Evolutionary conservation across 2,113 vertebrate genomes (phyloP).

Genomic region (Gobiocypris rarus): DNA sequence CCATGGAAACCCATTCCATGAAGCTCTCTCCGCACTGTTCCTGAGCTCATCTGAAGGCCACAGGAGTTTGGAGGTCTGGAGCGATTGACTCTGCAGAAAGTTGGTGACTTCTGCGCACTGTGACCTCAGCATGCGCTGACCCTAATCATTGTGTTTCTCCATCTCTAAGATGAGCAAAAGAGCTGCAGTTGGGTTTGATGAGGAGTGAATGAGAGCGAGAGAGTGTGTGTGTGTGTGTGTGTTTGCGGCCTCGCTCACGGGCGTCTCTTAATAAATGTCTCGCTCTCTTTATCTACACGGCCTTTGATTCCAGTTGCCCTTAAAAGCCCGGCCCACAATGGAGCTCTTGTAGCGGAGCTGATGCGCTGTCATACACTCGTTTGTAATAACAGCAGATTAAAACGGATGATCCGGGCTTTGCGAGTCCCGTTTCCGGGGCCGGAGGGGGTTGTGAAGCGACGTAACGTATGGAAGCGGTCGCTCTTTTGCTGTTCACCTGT

Average conservation of each 20-base stretch:
- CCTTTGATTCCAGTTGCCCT: not conserved
- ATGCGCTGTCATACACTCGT: conserved; percentile 73
- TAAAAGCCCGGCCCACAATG: not conserved
- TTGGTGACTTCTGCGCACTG: too few species aligned
- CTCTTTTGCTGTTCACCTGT: not conserved
- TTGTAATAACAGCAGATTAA: conserved; percentile 81
- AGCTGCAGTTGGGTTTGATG: too few species aligned
- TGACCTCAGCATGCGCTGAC: too few species aligned
- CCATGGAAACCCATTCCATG: too few species aligned
- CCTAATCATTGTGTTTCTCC: too few species aligned
- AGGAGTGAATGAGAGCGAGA: too few species aligned
- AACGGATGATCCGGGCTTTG: conserved; percentile 59
- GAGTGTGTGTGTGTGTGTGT: too few species aligned
- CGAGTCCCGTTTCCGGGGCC: not conserved
- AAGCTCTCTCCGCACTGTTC: too few species aligned
- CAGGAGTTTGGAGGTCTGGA: too few species aligned
- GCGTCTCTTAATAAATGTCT: conserved; percentile 4
- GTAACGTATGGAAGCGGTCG: not conserved
- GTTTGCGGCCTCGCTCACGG: not conserved
- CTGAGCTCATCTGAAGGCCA: too few species aligned
- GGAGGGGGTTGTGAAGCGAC: not conserved
- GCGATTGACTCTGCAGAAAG: too few species aligned
- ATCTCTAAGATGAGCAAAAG: too few species aligned
- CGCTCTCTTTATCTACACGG: conserved; percentile 34
- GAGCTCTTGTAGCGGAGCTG: not conserved